Conservation (phyloP, 2,888 invertebrate genomes). For the Amphiduros pacificus region DNA sequence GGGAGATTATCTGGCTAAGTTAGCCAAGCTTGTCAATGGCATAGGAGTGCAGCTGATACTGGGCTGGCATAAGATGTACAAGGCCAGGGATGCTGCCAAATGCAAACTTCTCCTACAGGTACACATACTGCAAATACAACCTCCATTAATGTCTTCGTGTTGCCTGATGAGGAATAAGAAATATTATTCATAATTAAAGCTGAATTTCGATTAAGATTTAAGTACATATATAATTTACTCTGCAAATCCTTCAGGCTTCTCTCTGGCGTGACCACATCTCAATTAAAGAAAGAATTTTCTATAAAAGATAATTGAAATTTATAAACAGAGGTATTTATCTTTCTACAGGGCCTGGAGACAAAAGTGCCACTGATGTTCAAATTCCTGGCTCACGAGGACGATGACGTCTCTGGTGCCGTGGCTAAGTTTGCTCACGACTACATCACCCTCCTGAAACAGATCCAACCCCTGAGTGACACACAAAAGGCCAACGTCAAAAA, state of each 20-base stretch:
- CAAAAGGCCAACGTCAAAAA: constrained; percentile 31
- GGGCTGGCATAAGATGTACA: constrained; percentile 61
- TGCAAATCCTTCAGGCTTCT: no score
- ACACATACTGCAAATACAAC: no score
- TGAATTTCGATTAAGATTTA: no score
- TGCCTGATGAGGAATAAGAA: no score
- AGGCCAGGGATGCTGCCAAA: no score
- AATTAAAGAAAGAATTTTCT: no score
- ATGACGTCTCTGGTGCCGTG: constrained; percentile 63
- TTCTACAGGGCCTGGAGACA: constrained; percentile 56
- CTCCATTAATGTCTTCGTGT: no score
- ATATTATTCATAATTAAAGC: no score
- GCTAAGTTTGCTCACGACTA: constrained; percentile 63
- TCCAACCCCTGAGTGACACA: constrained; percentile 31
- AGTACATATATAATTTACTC: no score
- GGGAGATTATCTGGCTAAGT: constrained; percentile 62
- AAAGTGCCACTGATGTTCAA: constrained; percentile 61
- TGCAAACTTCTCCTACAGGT: no score
- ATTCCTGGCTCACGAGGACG: constrained; percentile 63
- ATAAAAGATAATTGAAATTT: no score
- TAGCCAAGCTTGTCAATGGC: constrained; percentile 62
- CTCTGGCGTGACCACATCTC: no score
- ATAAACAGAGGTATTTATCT: constrained; percentile 42
- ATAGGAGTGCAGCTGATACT: constrained; percentile 62
- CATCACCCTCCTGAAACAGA: constrained; percentile 60